phyloP scores from a whole-genome alignment of 2,113 vertebrate genomes.

The Eupsittula cactorum region DNA sequence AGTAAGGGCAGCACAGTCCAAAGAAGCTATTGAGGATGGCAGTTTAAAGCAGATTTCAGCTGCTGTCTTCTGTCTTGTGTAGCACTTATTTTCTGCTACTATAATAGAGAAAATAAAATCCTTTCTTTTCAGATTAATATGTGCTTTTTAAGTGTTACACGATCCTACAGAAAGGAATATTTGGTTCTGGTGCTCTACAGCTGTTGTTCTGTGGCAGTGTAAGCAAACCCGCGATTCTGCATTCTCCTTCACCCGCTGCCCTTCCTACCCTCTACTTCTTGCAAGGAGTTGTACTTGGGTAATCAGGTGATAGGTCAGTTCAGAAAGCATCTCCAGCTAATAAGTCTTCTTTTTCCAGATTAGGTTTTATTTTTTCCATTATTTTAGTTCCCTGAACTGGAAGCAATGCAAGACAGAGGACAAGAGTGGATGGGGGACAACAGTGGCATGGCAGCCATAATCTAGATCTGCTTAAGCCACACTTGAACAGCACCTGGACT shows the following conservation, averaged over 20 bases:
- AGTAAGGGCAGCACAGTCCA: background rate
- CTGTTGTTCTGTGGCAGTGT: background rate
- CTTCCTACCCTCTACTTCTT: background rate
- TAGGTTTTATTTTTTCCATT: background rate
- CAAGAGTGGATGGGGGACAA: background rate
- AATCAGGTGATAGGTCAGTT: background rate
- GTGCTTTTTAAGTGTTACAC: background rate
- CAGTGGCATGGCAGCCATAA: background rate
- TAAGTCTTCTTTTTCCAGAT: background rate
- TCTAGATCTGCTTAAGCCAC: background rate
- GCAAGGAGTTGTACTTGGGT: background rate
- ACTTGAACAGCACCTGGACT: background rate
- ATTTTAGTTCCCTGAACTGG: background rate
- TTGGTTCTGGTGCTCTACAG: background rate
- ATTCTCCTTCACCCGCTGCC: background rate
- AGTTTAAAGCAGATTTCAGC: background rate
- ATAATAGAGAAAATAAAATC: background rate
- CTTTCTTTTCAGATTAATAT: background rate
- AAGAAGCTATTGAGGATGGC: background rate
- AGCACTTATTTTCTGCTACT: background rate
- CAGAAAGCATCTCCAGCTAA: background rate
- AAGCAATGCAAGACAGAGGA: background rate
- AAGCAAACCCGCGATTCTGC: background rate
- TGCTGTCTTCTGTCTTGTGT: background rate
- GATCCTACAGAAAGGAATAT: background rate